These are phyloP conservation scores for Syngnathoides biaculeatus DNA, from an alignment of 2,113 vertebrate species.

Conservation along the genomic window DNA sequence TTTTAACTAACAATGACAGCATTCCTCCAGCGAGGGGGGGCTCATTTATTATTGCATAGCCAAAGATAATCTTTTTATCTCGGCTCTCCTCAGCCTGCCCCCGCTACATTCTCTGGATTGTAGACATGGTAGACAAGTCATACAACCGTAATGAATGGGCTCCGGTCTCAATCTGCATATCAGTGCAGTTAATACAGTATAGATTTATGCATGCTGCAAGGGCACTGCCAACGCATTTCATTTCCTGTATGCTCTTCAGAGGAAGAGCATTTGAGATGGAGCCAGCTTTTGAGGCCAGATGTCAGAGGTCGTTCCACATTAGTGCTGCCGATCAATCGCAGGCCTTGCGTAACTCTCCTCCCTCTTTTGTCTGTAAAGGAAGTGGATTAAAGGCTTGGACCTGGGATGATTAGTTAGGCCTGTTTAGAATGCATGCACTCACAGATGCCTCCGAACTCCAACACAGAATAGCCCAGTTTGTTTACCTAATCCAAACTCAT, in stretches of 20 bases:
- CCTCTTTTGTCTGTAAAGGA: constrained; percentile 67
- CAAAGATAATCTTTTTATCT: constrained; percentile 29
- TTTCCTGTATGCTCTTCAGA: constrained; percentile 51
- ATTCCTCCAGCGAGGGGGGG: constrained; percentile 16
- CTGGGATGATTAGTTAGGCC: constrained; percentile 67
- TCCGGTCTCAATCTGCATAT: constrained; percentile 9
- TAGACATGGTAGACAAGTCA: background rate
- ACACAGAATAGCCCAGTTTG: constrained; percentile 41
- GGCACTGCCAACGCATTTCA: constrained; percentile 40
- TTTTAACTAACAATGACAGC: constrained; percentile 49
- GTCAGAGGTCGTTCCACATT: constrained; percentile 70
- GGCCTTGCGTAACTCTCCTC: constrained; percentile 67
- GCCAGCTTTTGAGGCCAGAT: constrained; percentile 62
- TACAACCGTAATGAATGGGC: constrained; percentile 1
- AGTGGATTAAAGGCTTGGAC: constrained; percentile 66
- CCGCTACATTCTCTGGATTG: constrained; percentile 8
- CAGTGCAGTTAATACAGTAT: constrained; percentile 10
- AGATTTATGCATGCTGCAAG: constrained; percentile 11
- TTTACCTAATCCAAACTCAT: constrained; percentile 43
- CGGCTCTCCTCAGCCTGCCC: constrained; percentile 16
- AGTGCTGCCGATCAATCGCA: constrained; percentile 67
- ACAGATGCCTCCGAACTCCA: constrained; percentile 57
- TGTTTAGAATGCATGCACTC: constrained; percentile 66
- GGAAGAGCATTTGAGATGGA: constrained; percentile 54
- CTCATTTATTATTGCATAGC: constrained; percentile 40